Base-by-base conservation (phyloP, 2,888 invertebrate species). In the Epirrhoe tristata region DNA sequence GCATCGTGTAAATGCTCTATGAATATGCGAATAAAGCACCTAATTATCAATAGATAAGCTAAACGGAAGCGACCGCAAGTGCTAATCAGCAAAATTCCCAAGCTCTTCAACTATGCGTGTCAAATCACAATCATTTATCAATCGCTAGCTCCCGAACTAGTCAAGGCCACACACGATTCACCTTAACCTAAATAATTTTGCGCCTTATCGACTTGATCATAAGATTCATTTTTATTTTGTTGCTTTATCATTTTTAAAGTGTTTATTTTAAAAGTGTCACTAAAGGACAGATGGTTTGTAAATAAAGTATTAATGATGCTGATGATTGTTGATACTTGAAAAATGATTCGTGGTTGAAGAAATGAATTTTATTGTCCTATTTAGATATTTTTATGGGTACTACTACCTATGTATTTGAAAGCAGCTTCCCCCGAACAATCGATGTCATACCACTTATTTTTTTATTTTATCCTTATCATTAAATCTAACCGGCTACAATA, bases 221-320 rank as follows among this genome's bases (percentile, higher is more conserved):
- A 48, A 48, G 48, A 48, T 6, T 16, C 1, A 36, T 16, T 55
- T 55, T 39, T 12, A 14, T 50, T 67, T 70, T 69, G 67, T 34
- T 60, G 59, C 56, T 65, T 57, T 57, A 74, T 76, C n/a, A n/a
- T n/a, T n/a, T n/a, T n/a, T n/a, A n/a, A n/a, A n/a, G n/a, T 76
- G 77, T 77, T 75, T 75, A 69, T 69, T 43, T 74, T 62, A 69
- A 64, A 69, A 68, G 61, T 78, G 78, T 78, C 77, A 76, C 74
- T 58, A 65, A 74, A 77, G 76, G 79, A 86, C 87, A 89, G 88
- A 89, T 89, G 88, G 72, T 76, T 74, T 71, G 82, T 86, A 85
- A 88, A 87, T 86, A 85, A n/a, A 82, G 77, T 85, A 88, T 87
- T 85, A 87, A 89, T 88, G 87, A 84, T 82, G 69, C 70, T 61